Conservation (phyloP, 2,797 vertebrate species). For the Diplodus sargus region DNA sequence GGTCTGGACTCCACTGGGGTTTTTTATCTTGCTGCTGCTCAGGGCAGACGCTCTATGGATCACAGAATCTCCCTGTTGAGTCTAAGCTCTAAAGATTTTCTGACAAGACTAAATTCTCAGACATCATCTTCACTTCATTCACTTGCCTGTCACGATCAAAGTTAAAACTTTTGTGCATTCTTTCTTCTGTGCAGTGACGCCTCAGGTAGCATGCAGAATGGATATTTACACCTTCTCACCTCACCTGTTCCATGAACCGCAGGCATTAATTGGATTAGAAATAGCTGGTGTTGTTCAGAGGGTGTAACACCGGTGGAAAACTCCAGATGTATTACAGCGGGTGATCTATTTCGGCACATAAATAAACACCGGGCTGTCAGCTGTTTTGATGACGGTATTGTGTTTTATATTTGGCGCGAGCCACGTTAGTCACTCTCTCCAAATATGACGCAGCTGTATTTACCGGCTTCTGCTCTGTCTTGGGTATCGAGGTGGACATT, state of each 20-base stretch:
- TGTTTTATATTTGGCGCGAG: constrained; percentile 20
- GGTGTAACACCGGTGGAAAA: not conserved
- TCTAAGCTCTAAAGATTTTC: too few species aligned
- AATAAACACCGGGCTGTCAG: constrained; percentile 6
- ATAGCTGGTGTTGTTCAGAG: constrained; percentile 15
- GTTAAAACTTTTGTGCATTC: too few species aligned
- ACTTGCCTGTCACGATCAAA: too few species aligned
- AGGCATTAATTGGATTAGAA: constrained; percentile 24
- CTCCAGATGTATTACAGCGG: not conserved
- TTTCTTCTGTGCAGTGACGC: not conserved
- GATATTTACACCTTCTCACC: not conserved
- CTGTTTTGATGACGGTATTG: not conserved
- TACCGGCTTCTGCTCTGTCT: constrained; percentile 38
- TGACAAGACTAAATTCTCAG: too few species aligned
- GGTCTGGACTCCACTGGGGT: too few species aligned
- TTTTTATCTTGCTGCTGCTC: too few species aligned
- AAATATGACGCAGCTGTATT: constrained; percentile 53
- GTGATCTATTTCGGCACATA: not conserved
- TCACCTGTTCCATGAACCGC: not conserved
- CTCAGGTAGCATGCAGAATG: not conserved
- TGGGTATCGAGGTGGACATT: constrained; percentile 54
- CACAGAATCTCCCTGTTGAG: too few species aligned
- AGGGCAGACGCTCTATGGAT: too few species aligned
- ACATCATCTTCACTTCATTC: not conserved
- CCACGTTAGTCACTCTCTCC: constrained; percentile 19